Evolutionary conservation across 1,140 invertebrate species (phyloP), one percentile per base, ranked within the genome.

Genomic region (Araneus ventricosus): DNA sequence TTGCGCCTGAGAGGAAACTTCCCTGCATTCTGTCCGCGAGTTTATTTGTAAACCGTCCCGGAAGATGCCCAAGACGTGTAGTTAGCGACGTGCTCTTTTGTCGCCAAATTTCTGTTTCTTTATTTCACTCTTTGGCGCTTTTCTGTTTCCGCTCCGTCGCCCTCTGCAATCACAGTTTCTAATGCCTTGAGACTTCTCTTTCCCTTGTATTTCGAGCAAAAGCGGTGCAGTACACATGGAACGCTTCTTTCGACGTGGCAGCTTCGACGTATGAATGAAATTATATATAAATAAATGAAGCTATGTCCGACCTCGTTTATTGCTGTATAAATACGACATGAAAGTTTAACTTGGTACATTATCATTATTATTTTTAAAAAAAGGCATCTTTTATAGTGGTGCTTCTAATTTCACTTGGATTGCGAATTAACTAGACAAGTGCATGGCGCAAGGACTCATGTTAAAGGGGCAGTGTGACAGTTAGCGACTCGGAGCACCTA

Each of bases 121-220:
- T 91, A 91, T 84, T 91, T 91, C 80, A 91, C 90, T 91, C 90
- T 84, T 91, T 85, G 90, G 90, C 90, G 90, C 90, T 85, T 91
- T 91, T 85, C 90, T 91, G 30, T 67, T 88, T 91, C 79, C 80
- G 90, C 90, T 84, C 90, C 90, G 80, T 91, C 90, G 80, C 90
- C 90, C 90, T 41, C 57, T 63, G 57, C 90, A 84, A 91, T 85
- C 90, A 63, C 90, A 45, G 90, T 80, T 90, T 57, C 41, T 82
- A 80, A 90, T 59, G 45, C 45, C 87, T 52, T 59, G 24, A 37
- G 37, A 45, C 63, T 52, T 75, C 87, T n/a, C n/a, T 27, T 37
- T 88, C 6, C 37, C 30, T 52, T 34, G 22, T 63, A 30, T 37
- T 87, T 27, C 41, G 30, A 34, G 30, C 1, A 14, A 75, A 75